These are phyloP conservation scores for Rhagonycha lutea DNA, from an alignment of 2,888 invertebrate species.

Conservation along the genomic window DNA sequence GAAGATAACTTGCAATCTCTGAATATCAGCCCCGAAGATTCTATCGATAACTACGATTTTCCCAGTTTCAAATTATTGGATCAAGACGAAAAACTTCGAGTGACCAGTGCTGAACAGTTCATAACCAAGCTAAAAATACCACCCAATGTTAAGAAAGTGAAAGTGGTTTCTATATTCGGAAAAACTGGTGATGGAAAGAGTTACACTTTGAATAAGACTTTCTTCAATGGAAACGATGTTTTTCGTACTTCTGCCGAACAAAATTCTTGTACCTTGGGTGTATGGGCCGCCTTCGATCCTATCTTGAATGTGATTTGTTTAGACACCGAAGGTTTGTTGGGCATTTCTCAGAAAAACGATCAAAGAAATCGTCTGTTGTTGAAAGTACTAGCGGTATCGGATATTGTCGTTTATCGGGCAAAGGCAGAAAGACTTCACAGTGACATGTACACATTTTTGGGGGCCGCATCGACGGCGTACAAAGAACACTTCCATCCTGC, in stretches of 20 bases:
- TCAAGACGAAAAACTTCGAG: constrained; percentile 63
- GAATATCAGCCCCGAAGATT: constrained; percentile 31
- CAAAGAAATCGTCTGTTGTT: constrained; percentile 71
- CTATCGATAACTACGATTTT: constrained; percentile 13
- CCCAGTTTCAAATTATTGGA: constrained; percentile 64
- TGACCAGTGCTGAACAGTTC: constrained; percentile 62
- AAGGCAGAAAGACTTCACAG: constrained; percentile 74
- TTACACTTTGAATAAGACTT: constrained; percentile 72
- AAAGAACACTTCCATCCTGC: constrained; percentile 72
- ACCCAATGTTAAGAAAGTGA: constrained; percentile 62
- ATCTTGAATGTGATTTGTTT: constrained; percentile 68
- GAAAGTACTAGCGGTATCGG: constrained; percentile 81
- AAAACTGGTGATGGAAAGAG: constrained; percentile 86
- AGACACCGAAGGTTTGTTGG: constrained; percentile 81
- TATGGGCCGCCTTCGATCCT: constrained; percentile 76
- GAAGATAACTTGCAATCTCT: constrained; percentile 30
- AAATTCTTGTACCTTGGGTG: constrained; percentile 74
- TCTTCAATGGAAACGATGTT: constrained; percentile 66
- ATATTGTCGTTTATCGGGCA: constrained; percentile 78
- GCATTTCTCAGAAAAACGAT: constrained; percentile 63
- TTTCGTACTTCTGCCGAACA: constrained; percentile 71
- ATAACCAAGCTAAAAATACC: constrained; percentile 56
- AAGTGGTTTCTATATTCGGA: constrained; percentile 83
- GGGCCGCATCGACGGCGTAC: constrained; percentile 76
- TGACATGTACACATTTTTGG: constrained; percentile 78